These are phyloP conservation scores for Amiota minor DNA, from an alignment of 2,888 invertebrate genomes.

Conservation along the genomic window DNA sequence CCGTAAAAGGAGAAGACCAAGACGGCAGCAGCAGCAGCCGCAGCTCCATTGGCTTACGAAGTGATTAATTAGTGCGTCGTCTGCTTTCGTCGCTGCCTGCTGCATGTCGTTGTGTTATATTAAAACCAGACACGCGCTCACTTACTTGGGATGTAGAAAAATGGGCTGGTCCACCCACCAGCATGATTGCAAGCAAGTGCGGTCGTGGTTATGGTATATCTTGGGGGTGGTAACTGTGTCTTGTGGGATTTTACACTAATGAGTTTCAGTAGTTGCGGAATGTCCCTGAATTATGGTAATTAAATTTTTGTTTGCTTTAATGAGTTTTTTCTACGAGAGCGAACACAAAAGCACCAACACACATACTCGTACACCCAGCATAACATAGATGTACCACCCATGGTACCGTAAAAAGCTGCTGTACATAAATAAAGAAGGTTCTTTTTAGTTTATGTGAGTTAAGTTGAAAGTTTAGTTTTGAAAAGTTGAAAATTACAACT, in stretches of 20 bases:
- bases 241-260: constrained; percentile 29
- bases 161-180: background rate
- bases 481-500: background rate
- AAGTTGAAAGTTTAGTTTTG: background rate
- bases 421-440: background rate
- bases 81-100: constrained; percentile 9
- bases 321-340: constrained; percentile 28
- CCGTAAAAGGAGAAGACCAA: background rate
- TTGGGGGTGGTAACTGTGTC: background rate
- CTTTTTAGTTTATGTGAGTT: constrained; percentile 5
- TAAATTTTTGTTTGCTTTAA: constrained; percentile 37
- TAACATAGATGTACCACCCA: background rate
- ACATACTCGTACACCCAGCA: background rate
- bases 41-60: background rate
- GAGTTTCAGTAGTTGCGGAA: constrained; percentile 29
- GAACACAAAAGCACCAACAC: background rate
- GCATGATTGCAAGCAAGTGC: background rate
- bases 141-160: background rate
- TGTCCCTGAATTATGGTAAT: constrained; percentile 38
- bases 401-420: background rate
- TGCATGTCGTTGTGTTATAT: background rate
- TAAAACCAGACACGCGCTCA: background rate
- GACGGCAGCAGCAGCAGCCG: background rate
- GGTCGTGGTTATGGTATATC: background rate
- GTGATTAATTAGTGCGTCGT: constrained; percentile 44